Evolutionary conservation across 2,113 vertebrate genomes (phyloP), one percentile per base, ranked within the genome.

Genomic region (Entosphenus tridentatus): DNA sequence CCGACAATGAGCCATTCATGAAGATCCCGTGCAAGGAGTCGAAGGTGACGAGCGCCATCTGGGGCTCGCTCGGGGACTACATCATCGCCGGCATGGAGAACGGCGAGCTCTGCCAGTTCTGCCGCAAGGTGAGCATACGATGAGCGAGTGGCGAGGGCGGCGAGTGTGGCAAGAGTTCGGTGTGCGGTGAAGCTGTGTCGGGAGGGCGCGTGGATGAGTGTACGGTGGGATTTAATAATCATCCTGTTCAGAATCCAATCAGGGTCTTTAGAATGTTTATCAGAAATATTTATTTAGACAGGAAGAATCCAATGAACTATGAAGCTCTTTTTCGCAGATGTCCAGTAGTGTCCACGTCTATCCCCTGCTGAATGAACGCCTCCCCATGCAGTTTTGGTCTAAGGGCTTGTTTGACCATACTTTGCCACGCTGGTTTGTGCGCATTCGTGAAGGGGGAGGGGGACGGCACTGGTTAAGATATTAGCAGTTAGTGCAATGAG

Each of bases 11-110:
- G 76, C 89, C 93, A 1, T 96, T 96, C 78, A 79, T 84, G 79
- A 87, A 87, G 8, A 77, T 98, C 9, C 86, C 88, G 9, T 95
- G 87, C 80, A 90, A 74, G 0, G 93, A 98, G 0, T 84, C 85
- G 13, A 97, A 98, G 78, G 88, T 98, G 77, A 98, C 93, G 10
- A 95, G 93, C 14, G 92, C 90, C 0, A 89, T 95, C 55, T 98
- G 92, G 90, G 92, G 93, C 1, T 89, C 92, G 0, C 80, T 95
- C 55, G 92, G 93, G 11, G 90, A 97, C 70, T 91, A 85, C 75
- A 87, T 97, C 75, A 89, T 89, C 0, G 88, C 88, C 0, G 93
- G 90, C 2, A 91, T 95, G 0, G 93, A 97, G 75, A 95, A 79
- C 0, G 93, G 93, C 21, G 90, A 96, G 79, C 80, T 97, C 71